Base-by-base conservation (phyloP, 2,888 invertebrate species). In the Bimastos eiseni region DNA sequence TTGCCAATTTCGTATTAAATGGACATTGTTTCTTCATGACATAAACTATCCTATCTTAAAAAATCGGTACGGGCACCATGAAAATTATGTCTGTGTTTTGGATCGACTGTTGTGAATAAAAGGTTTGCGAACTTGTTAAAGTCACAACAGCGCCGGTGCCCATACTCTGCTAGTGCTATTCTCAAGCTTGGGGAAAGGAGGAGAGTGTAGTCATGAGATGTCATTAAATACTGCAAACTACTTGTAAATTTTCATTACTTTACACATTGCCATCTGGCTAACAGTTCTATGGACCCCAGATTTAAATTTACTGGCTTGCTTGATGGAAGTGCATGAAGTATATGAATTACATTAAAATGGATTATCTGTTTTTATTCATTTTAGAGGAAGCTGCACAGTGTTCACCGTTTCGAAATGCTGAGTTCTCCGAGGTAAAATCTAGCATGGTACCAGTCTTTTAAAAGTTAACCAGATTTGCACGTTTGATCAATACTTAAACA, bases 401-500 rank as follows among this genome's bases (percentile, higher is more conserved):
- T 86, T 86, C 86, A 86, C 24, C 86, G 86, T 37, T 86, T 86
- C 34, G 86, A 86, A 86, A 34, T 37, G 86, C 37, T 86, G 21
- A 24, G 17, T 15, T 34, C 86, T 34, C 86, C 86, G 6, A 86
- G 86, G 86, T 86, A 86, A 70, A 70, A 8, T 17, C 30, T n/a
- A n/a, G 13, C 70, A 70, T 70, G n/a, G 70, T 49, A 8, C 70
- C 17, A 70, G n/a, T 70, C 70, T 11, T 70, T 70, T 70, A n/a
- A 70, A 6, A n/a, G 70, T n/a, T n/a, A 11, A 8, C 30, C n/a
- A 30, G 30, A 19, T 49, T 49, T 49, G 21, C 49, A 21, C 17
- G 70, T 70, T 30, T 70, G 30, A 70, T 70, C 30, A 3, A 70
- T 70, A 6, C n/a, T 70, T 30, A 70, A n/a, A 70, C 70, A 44